A percentile compares a stretch with the other conserved stretches of the same genome.
phyloP scores from a whole-genome alignment of 2,797 vertebrate genomes.

The Acanthiza pusilla region DNA sequence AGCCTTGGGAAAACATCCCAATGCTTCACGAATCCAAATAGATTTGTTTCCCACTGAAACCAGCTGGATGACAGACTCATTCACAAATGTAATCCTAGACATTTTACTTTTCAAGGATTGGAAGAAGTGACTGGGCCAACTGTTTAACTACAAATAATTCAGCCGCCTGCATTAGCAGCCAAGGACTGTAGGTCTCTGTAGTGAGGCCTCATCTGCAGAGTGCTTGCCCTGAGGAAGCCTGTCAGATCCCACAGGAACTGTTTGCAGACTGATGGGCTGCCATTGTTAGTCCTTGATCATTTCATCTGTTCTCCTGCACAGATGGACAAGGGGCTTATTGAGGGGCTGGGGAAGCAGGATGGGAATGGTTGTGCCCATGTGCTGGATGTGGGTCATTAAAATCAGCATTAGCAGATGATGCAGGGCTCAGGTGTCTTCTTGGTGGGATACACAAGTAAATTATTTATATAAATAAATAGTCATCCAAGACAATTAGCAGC shows the following conservation, averaged over 20 bases:
- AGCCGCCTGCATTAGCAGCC: not conserved
- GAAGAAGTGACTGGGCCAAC: not conserved
- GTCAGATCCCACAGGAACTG: not conserved
- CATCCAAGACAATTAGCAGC: constrained; percentile 11
- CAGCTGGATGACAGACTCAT: not conserved
- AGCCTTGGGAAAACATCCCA: not conserved
- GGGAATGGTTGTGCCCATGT: not conserved
- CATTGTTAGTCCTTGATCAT: not conserved
- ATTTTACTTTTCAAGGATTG: not conserved
- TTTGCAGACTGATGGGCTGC: not conserved
- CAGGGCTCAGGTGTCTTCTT: constrained; percentile 55
- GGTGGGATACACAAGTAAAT: constrained; percentile 9
- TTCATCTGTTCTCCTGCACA: constrained; percentile 32
- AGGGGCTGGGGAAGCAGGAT: not conserved
- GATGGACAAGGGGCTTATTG: not conserved
- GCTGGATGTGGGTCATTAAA: constrained; percentile 21
- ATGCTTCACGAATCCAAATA: not conserved
- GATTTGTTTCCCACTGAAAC: not conserved
- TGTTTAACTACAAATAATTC: not conserved
- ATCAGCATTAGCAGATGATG: not conserved
- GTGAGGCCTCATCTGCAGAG: constrained; percentile 5
- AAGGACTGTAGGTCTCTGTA: not conserved
- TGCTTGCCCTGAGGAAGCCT: not conserved
- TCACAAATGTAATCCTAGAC: not conserved
- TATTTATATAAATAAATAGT: constrained; percentile 49